Base-by-base conservation (phyloP, 2,113 vertebrate species). In the Miniopterus natalensis region DNA sequence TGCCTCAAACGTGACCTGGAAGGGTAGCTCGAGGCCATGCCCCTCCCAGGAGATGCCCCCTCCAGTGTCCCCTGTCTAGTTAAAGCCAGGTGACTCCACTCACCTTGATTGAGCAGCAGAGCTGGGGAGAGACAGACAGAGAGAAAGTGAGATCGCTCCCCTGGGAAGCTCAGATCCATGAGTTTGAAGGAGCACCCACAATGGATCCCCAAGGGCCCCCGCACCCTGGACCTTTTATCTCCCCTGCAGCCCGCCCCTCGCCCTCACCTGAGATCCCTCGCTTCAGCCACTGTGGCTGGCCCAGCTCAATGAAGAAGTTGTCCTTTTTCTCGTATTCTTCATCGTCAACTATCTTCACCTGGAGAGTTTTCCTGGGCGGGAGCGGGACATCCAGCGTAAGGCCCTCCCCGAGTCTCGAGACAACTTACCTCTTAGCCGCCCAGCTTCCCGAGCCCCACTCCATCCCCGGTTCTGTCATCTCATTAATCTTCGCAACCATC, bases 271-370 rank as follows among this genome's bases (percentile, higher is more conserved):
- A 99, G 96, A 99, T 99, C 75, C 99, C 99, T 94, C 99, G 98
- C 97, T 99, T 99, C 7, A 99, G 98, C 99, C 99, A 99, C 90
- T 98, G 98, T 0, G 99, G 99, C 86, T 99, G 99, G 96, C 99
- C 99, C 96, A 99, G 97, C 79, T 99, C 98, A 0, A 99, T 98
- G 98, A 98, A 99, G 98, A 99, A 99, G 92, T 99, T 99, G 92
- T 99, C 99, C 79, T 99, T 99, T 85, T 99, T 99, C 95, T 99
- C 99, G 20, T 99, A 99, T 93, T 99, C 99, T 83, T 99, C 99
- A 0, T 99, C 99, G 3, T 99, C 99, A 36, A 99, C 99, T 86
- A 99, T 99, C 97, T 99, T 98, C 97, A 99, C 99, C 97, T 99
- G 98, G 31, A 99, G 98, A 0, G 98, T 99, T 97, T 99, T 99